A percentile compares a stretch with the other conserved stretches of the same genome.
Conservation (phyloP, 2,113 vertebrate genomes). For the Phalacrocorax carbo region DNA sequence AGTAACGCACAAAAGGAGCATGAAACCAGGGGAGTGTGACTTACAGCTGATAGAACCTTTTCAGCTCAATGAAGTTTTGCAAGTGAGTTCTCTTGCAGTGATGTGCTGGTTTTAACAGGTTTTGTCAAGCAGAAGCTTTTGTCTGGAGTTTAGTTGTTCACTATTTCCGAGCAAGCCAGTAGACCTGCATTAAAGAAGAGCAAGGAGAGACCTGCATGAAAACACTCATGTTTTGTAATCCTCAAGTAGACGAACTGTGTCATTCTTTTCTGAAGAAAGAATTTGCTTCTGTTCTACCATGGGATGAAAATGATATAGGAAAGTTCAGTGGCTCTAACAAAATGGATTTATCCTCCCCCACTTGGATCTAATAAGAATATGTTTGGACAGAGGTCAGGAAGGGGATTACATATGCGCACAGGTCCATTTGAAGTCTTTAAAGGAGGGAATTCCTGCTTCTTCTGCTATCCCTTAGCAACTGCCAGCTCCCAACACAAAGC, state of each 20-base stretch:
- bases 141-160: background rate
- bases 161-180: background rate
- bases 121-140: background rate
- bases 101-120: background rate
- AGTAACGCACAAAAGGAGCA: background rate
- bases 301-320: background rate
- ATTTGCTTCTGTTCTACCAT: background rate
- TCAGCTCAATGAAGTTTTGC: background rate
- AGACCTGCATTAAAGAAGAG: background rate
- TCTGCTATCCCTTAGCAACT: background rate
- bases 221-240: no score
- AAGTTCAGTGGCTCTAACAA: background rate
- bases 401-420: no score
- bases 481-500: background rate
- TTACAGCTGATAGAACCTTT: background rate
- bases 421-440: background rate
- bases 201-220: background rate
- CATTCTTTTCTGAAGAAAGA: background rate
- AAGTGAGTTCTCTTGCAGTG: background rate
- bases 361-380: background rate
- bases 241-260: accelerated
- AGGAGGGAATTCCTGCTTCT: background rate
- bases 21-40: background rate
- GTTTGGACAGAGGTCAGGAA: background rate
- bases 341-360: background rate